Conservation (phyloP, 2,888 invertebrate genomes). For the Drosophila helvetica region DNA sequence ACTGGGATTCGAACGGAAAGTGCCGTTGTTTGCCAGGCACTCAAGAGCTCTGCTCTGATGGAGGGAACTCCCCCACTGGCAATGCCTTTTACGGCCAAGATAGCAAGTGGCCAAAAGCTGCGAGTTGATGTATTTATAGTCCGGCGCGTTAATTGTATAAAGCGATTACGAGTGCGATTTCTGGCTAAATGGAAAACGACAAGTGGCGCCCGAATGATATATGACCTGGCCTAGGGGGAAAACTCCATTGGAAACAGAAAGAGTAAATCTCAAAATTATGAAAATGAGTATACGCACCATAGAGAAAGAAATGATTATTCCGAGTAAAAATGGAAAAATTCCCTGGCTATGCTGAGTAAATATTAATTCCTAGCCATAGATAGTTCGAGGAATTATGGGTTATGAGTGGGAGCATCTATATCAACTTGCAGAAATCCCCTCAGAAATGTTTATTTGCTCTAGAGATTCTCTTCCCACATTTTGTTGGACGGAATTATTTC, state of each 20-base stretch:
- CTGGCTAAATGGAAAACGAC: conserved; percentile 4
- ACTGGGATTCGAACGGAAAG: neutral
- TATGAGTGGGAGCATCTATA: neutral
- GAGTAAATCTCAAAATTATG: neutral
- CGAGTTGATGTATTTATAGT: conserved; percentile 10
- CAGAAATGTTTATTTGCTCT: conserved; percentile 7
- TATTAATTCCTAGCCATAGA: too few relatives aligned
- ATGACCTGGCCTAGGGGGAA: neutral
- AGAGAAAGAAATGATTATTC: neutral
- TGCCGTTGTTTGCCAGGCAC: conserved; percentile 48
- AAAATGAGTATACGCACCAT: too few relatives aligned
- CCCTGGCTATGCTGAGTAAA: neutral
- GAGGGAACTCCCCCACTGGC: conserved; percentile 59
- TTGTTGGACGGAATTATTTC: conserved; percentile 16
- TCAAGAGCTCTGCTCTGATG: conserved; percentile 4
- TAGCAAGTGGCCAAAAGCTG: conserved; percentile 15
- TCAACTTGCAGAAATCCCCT: conserved; percentile 20
- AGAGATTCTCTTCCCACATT: conserved; percentile 4
- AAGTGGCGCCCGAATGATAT: neutral
- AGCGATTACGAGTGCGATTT: conserved; percentile 3
- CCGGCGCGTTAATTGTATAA: neutral
- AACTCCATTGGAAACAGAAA: neutral
- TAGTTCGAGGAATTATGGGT: neutral
- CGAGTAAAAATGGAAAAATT: neutral
- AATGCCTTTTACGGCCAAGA: conserved; percentile 42